A percentile compares a stretch with the other conserved stretches of the same genome.
Evolutionary conservation across 1,140 invertebrate genomes (phyloP).

Genomic region (Drosophila azteca): DNA sequence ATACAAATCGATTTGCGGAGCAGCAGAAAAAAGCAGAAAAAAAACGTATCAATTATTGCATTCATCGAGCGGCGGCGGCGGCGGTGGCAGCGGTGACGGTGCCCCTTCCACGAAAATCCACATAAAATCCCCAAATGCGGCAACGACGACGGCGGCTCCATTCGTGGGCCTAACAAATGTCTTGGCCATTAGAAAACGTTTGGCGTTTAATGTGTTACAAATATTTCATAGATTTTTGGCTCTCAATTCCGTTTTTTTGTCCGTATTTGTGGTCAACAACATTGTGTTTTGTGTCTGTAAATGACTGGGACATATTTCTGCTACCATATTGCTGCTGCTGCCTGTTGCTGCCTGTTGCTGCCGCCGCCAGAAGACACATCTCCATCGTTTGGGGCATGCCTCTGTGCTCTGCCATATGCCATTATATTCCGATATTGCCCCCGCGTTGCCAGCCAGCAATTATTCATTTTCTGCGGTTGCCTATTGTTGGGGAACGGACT

Average conservation of each 20-base stretch:
- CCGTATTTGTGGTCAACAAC: conserved; percentile 47
- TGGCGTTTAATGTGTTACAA: conserved; percentile 78
- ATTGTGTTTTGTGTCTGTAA: conserved; percentile 69
- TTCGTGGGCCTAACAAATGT: conserved; percentile 56
- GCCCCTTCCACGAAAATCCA: too few species aligned
- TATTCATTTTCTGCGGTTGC: conserved; percentile 76
- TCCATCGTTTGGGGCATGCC: conserved; percentile 38
- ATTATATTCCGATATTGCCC: conserved; percentile 50
- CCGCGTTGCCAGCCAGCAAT: conserved; percentile 52
- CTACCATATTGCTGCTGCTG: conserved; percentile 55
- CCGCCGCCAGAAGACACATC: conserved; percentile 38
- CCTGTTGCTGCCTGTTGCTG: conserved; percentile 25
- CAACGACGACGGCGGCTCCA: conserved; percentile 26
- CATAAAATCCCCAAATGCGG: conserved; percentile 25
- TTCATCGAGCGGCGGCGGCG: conserved; percentile 10
- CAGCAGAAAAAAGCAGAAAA: not conserved
- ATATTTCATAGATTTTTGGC: conserved; percentile 64
- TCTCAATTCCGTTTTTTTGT: conserved; percentile 27
- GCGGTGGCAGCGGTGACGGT: not conserved
- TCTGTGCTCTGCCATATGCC: conserved; percentile 26
- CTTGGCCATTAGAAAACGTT: conserved; percentile 69
- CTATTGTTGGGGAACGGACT: conserved; percentile 41
- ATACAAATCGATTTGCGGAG: conserved; percentile 26
- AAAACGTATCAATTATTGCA: conserved; percentile 38
- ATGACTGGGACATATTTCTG: conserved; percentile 68